Conservation (phyloP, 2,113 vertebrate species). For the Silurus asotus region DNA sequence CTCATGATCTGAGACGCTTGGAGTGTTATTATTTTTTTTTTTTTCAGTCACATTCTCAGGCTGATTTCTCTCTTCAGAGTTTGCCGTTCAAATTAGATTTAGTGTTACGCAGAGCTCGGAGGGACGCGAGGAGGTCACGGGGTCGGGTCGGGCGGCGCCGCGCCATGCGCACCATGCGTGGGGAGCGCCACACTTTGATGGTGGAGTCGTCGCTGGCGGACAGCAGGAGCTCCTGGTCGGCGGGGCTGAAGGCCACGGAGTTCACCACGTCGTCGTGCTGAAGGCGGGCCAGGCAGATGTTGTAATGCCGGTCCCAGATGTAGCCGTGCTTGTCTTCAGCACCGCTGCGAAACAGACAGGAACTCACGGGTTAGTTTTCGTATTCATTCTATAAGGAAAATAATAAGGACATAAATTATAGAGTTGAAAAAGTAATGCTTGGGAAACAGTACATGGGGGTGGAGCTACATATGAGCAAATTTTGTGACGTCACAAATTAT, state of each 20-base stretch:
- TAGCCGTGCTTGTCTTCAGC: conserved; percentile 95
- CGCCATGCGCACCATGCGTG: conserved; percentile 70
- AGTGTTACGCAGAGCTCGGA: conserved; percentile 73
- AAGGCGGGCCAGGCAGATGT: conserved; percentile 91
- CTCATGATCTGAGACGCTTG: background rate
- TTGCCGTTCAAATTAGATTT: conserved; percentile 62
- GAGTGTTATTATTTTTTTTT: conserved; percentile 17
- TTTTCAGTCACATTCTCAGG: background rate
- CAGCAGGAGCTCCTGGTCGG: conserved; percentile 92
- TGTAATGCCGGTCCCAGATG: conserved; percentile 98
- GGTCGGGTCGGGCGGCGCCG: conserved; percentile 61
- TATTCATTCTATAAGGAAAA: background rate
- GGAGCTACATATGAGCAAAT: background rate
- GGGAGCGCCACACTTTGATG: conserved; percentile 95
- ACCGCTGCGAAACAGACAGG: conserved; percentile 68
- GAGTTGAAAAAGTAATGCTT: background rate
- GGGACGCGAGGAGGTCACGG: conserved; percentile 76
- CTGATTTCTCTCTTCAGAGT: conserved; percentile 52
- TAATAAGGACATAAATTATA: background rate
- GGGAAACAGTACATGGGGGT: background rate
- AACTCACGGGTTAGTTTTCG: background rate
- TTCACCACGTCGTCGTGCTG: conserved; percentile 93
- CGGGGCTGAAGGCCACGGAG: conserved; percentile 91
- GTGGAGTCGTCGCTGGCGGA: conserved; percentile 90
- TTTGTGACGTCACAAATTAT: background rate